Evolutionary conservation across 2,888 invertebrate genomes (phyloP).

Genomic region (Lithophane semibrunnea): DNA sequence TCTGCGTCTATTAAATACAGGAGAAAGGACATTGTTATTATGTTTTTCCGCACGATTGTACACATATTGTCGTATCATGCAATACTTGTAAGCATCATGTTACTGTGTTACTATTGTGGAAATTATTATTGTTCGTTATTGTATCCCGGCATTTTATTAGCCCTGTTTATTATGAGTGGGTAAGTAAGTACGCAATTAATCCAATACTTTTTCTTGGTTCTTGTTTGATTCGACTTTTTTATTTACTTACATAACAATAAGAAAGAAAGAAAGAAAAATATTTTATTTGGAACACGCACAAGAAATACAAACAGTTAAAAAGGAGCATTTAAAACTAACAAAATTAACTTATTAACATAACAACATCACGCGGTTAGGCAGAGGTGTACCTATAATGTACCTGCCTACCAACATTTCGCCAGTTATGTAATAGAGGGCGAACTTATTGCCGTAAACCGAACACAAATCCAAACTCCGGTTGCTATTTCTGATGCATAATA

Average conservation of each 20-base stretch:
- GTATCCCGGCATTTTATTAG: constrained; percentile 50
- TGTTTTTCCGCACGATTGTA: constrained; percentile 79
- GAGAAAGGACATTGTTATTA: constrained; percentile 68
- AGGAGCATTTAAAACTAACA: no score
- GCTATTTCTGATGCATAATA: no score
- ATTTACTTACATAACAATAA: not conserved
- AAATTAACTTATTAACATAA: not conserved
- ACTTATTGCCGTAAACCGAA: no score
- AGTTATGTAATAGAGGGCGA: no score
- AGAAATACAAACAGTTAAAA: no score
- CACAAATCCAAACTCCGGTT: no score
- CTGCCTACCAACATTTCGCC: no score
- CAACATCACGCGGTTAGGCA: no score
- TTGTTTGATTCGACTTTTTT: not conserved
- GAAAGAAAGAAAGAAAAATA: no score
- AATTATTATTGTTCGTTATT: constrained; percentile 52
- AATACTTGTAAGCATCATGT: constrained; percentile 73
- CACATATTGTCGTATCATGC: constrained; percentile 75
- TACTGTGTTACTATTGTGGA: constrained; percentile 75
- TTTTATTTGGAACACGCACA: no score
- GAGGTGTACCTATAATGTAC: no score
- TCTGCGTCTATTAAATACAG: constrained; percentile 76
- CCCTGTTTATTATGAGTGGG: not conserved
- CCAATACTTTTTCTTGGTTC: not conserved
- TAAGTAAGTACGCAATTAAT: not conserved